Percentiles rank a stretch among this genome's conserved stretches.
phyloP scores from a whole-genome alignment of 2,888 invertebrate genomes.

The Mythimna vitellina region DNA sequence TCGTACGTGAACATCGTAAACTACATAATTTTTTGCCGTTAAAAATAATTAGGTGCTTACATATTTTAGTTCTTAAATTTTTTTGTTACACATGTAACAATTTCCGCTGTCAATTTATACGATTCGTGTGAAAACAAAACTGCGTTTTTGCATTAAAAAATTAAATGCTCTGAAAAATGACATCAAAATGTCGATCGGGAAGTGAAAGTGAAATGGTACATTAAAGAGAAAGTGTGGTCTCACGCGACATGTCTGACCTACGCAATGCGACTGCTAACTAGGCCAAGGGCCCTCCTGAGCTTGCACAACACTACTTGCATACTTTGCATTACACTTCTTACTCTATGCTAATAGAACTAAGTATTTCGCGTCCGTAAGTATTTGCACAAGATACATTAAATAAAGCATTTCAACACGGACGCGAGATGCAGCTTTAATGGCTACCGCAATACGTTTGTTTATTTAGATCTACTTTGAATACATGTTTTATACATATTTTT shows the following conservation, averaged over 20 bases:
- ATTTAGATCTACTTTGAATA: not conserved
- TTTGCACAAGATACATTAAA: conserved; percentile 60
- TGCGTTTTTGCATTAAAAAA: conserved; percentile 33
- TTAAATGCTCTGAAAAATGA: conserved; percentile 46
- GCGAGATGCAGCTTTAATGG: conserved; percentile 44
- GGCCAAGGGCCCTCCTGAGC: conserved; percentile 81
- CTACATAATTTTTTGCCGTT: conserved; percentile 14
- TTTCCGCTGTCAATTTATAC: conserved; percentile 22
- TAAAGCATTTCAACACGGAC: conserved; percentile 50
- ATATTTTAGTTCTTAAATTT: conserved; percentile 26
- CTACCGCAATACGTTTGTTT: conserved; percentile 11
- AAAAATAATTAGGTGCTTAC: conserved; percentile 28
- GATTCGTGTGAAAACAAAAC: conserved; percentile 26
- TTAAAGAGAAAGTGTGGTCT: conserved; percentile 82
- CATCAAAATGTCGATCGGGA: conserved; percentile 60
- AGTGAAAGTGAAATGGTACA: conserved; percentile 83
- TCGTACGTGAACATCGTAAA: not conserved
- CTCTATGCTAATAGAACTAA: conserved; percentile 63
- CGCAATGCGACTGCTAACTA: conserved; percentile 83
- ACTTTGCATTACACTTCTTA: conserved; percentile 68
- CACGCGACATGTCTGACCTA: conserved; percentile 83
- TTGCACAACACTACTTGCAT: conserved; percentile 76
- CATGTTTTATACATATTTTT: not conserved
- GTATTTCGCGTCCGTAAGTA: conserved; percentile 60
- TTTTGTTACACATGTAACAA: conserved; percentile 18